phyloP scores from a whole-genome alignment of 2,797 vertebrate species.

The Atherinosoma microstoma region DNA sequence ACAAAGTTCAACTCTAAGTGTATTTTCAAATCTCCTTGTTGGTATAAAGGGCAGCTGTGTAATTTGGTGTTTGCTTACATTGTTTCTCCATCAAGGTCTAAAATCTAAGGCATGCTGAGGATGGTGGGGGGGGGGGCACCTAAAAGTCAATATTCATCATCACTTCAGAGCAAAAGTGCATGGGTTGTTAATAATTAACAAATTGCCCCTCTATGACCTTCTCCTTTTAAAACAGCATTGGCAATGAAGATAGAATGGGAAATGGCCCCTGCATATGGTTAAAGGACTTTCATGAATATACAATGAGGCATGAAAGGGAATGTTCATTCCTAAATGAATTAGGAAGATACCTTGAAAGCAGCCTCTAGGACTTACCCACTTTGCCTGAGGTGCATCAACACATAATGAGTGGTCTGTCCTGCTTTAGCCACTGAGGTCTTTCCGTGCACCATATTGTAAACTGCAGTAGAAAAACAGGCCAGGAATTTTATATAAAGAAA shows the following conservation, averaged over 20 bases:
- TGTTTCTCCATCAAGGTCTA: slow-evolving; percentile 56
- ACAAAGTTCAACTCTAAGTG: slow-evolving; percentile 52
- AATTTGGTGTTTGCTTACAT: slow-evolving; percentile 45
- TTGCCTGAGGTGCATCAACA: slow-evolving; percentile 3
- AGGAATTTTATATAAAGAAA: background rate
- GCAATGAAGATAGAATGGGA: slow-evolving; percentile 46
- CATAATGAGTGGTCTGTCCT: slow-evolving; percentile 11
- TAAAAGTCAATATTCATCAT: slow-evolving; percentile 56
- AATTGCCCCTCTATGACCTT: slow-evolving; percentile 58
- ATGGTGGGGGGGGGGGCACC: slow-evolving; percentile 9
- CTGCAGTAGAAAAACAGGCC: background rate
- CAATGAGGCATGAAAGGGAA: slow-evolving; percentile 47
- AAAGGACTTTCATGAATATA: slow-evolving; percentile 69
- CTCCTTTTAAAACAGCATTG: slow-evolving; percentile 52
- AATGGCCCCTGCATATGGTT: slow-evolving; percentile 48
- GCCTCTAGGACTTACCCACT: slow-evolving; percentile 43
- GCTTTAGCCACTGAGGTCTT: background rate
- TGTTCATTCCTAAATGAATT: slow-evolving; percentile 55
- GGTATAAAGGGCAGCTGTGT: slow-evolving; percentile 49
- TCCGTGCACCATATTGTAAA: slow-evolving; percentile 3
- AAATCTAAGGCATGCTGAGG: slow-evolving; percentile 34
- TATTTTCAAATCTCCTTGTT: slow-evolving; percentile 39
- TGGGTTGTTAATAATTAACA: slow-evolving; percentile 72
- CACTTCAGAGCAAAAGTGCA: slow-evolving; percentile 55
- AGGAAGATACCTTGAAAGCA: slow-evolving; percentile 42